These are phyloP conservation scores for Euura lappo DNA, from an alignment of 1,140 invertebrate species.

Conservation along the genomic window DNA sequence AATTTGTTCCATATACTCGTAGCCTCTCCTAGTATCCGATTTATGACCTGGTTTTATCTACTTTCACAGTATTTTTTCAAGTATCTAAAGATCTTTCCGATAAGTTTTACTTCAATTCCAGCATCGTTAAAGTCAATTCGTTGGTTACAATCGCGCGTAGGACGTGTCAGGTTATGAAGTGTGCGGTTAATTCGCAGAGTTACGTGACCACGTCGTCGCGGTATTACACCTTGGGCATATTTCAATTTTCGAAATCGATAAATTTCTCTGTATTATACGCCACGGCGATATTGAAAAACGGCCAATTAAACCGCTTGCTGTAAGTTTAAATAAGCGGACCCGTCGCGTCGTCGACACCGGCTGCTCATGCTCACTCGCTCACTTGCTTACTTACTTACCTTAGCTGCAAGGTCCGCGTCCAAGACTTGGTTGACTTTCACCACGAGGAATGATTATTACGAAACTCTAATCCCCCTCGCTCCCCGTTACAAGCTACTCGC, in stretches of 20 bases:
- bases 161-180: background rate
- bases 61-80: too few relatives aligned
- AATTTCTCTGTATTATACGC: background rate
- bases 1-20: too few relatives aligned
- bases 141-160: background rate
- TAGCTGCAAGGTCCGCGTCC: background rate
- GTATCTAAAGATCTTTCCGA: too few relatives aligned
- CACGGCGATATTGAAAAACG: background rate
- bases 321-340: background rate
- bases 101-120: too few relatives aligned
- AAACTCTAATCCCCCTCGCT: background rate
- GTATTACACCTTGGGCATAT: background rate
- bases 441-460: constrained; percentile 4
- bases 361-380: background rate
- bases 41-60: too few relatives aligned
- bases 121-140: too few relatives aligned
- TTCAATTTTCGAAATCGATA: constrained; percentile 7
- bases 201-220: background rate
- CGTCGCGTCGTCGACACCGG: background rate
- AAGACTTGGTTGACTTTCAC: background rate
- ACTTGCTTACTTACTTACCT: background rate
- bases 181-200: background rate
- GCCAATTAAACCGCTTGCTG: background rate
- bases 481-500: background rate
- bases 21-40: too few relatives aligned